Evolutionary conservation across 2,113 vertebrate genomes (phyloP).

Genomic region (Megaceryle maxima): DNA sequence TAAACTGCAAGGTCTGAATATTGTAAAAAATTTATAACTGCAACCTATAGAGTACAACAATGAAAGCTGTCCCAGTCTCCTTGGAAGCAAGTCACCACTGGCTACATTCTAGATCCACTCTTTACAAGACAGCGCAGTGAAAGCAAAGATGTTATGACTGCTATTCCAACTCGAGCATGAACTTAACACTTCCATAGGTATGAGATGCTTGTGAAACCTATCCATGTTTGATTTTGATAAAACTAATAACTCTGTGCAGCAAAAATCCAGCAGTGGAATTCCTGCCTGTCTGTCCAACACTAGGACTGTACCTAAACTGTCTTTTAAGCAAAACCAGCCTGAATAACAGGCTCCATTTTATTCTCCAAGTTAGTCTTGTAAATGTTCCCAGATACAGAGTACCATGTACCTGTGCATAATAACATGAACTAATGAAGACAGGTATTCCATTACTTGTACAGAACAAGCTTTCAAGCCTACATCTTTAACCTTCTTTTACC

Average conservation of each 20-base stretch:
- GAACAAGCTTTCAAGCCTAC: neutral
- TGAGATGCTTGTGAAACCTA: neutral
- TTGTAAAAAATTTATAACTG: neutral
- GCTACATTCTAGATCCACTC: neutral
- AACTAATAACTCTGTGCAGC: neutral
- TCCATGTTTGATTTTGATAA: neutral
- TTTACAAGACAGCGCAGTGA: neutral
- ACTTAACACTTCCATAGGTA: neutral
- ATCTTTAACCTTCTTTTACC: constrained; percentile 71
- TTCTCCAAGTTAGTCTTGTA: neutral
- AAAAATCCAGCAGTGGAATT: neutral
- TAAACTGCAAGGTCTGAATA: neutral
- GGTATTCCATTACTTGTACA: neutral
- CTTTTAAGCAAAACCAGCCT: neutral
- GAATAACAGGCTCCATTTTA: neutral
- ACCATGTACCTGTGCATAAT: neutral
- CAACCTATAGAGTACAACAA: neutral
- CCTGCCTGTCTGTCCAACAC: neutral
- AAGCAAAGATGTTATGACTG: neutral
- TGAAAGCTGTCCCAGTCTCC: neutral
- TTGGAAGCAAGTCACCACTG: neutral
- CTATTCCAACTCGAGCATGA: neutral
- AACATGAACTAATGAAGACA: neutral
- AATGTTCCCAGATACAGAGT: neutral
- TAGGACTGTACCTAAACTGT: neutral